phyloP scores from a whole-genome alignment of 1,140 invertebrate species.

The Patella vulgata region DNA sequence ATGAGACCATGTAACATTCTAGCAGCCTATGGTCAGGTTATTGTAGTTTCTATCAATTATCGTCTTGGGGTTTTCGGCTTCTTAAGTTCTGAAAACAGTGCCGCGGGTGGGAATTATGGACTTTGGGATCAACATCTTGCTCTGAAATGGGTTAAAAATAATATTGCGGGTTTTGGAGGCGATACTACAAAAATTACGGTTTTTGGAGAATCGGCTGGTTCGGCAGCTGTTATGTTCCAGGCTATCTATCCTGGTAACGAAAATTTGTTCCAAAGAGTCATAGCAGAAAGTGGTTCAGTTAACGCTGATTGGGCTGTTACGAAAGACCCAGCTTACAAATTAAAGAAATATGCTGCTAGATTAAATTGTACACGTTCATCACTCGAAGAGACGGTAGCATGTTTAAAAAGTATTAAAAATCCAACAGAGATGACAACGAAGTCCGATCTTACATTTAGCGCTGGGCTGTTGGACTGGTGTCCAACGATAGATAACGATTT shows the following conservation, averaged over 20 bases:
- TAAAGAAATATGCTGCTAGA: not conserved
- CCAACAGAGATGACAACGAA: not conserved
- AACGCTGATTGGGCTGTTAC: conserved; percentile 72
- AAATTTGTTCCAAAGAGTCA: too few species aligned
- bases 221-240: not conserved
- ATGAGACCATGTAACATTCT: not conserved
- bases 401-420: too few species aligned
- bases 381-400: not conserved
- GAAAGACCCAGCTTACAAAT: not conserved
- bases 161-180: conserved; percentile 71
- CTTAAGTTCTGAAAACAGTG: not conserved
- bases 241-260: too few species aligned
- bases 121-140: conserved; percentile 62
- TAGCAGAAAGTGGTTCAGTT: too few species aligned
- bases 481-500: not conserved
- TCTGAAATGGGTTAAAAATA: conserved; percentile 59
- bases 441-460: not conserved
- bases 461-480: not conserved
- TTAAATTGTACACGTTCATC: not conserved
- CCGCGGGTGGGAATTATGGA: conserved; percentile 57
- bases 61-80: not conserved
- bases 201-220: conserved; percentile 83
- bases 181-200: conserved; percentile 64
- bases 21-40: not conserved
- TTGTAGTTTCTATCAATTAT: conserved; percentile 8